Evolutionary conservation across 2,113 vertebrate genomes (phyloP), one percentile per base, ranked within the genome.

Genomic region (Theropithecus gelada): DNA sequence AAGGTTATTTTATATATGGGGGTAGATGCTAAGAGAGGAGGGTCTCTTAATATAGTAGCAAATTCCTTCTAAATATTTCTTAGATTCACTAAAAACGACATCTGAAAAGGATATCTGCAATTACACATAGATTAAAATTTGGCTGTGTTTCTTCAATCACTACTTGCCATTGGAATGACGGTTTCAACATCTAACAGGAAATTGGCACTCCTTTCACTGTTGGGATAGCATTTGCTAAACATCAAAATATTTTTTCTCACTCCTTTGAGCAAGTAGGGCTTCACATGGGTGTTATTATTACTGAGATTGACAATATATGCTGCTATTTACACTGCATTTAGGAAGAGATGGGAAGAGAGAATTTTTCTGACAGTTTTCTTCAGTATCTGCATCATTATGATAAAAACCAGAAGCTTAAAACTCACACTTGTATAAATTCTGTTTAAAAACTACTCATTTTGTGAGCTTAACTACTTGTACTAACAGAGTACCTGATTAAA

Each of bases 401-500:
- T 89, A 76, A 98, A 97, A 96, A 98, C 93, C 13, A 97, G 88
- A 96, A 88, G 68, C 35, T 87, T 38, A 25, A 88, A 98, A 59
- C 88, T 93, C 87, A 96, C 50, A 79, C 40, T 94, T 61, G 22
- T 94, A 73, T 66, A 96, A 95, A 32, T 59, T 92, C 95, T 98
- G 85, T 88, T 97, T 96, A 97, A 98, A 98, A 98, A 94, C 83
- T 92, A 97, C 35, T 93, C 90, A 92, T 68, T 91, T 96, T 94
- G 89, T 87, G 96, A 98, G 94, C 80, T 96, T 97, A 98, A 91
- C 95, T 96, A 87, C 90, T 96, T 96, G 94, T 92, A 96, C 68
- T 96, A 97, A 97, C 75, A 98, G 61, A 97, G 97, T 84, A 98
- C 93, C 89, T 93, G 93, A 98, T 90, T 93, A 96, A 96, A 97